These are phyloP conservation scores for Priapulus caudatus DNA, from an alignment of 2,888 invertebrate genomes.

Conservation along the genomic window DNA sequence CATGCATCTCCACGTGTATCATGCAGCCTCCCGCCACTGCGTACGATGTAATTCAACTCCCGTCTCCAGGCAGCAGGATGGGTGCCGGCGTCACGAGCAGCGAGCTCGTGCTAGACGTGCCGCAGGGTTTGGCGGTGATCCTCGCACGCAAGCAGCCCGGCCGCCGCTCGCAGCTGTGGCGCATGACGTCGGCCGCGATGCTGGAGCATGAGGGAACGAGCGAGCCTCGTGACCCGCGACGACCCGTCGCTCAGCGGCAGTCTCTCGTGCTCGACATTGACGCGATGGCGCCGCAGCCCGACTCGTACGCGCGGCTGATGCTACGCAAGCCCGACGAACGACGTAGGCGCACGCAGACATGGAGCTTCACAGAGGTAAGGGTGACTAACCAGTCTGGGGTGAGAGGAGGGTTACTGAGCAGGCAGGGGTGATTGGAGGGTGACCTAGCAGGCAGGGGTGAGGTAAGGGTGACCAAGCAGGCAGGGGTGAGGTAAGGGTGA, in stretches of 20 bases:
- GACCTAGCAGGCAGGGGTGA: no score
- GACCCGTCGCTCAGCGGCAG: conserved; percentile 19
- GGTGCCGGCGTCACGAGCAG: no score
- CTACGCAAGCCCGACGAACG: conserved; percentile 70
- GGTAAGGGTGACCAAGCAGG: no score
- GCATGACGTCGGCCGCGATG: conserved; percentile 75
- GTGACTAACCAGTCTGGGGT: not conserved
- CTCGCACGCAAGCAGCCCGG: conserved; percentile 51
- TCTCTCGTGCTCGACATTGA: conserved; percentile 70
- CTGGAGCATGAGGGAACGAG: conserved; percentile 80
- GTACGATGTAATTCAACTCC: no score
- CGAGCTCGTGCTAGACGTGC: conserved; percentile 68
- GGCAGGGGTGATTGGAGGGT: conserved; percentile 4
- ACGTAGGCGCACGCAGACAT: conserved; percentile 76
- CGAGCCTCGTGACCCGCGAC: conserved; percentile 41
- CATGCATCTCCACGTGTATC: no score
- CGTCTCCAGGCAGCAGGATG: no score
- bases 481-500: conserved; percentile 35
- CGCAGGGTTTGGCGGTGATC: conserved; percentile 49
- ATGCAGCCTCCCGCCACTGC: no score
- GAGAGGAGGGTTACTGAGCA: conserved; percentile 7
- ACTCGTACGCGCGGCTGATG: conserved; percentile 57
- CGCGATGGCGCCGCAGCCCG: conserved; percentile 72
- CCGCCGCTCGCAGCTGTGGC: conserved; percentile 67
- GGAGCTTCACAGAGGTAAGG: conserved; percentile 59